phyloP scores from a whole-genome alignment of 2,888 invertebrate genomes.

The Drosophila colorata region DNA sequence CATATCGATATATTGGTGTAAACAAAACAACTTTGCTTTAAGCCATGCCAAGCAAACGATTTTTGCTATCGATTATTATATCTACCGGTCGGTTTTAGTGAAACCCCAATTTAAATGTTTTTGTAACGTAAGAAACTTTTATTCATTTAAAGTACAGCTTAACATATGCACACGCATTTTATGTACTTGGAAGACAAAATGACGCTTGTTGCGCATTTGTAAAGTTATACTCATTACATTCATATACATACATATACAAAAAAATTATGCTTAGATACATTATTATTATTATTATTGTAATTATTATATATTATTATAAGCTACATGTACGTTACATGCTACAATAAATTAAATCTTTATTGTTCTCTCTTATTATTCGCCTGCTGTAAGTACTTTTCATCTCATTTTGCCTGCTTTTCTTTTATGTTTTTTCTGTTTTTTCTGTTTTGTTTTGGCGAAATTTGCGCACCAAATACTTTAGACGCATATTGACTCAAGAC shows the following conservation, averaged over 20 bases:
- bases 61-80: neutral
- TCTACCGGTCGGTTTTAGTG: slow-evolving; percentile 11
- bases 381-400: slow-evolving; percentile 33
- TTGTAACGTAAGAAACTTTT: slow-evolving; percentile 72
- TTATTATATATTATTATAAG: slow-evolving; percentile 53
- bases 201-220: slow-evolving; percentile 64
- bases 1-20: slow-evolving; percentile 3
- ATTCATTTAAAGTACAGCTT: slow-evolving; percentile 69
- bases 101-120: slow-evolving; percentile 20
- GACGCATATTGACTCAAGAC: slow-evolving; percentile 71
- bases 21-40: too few species aligned
- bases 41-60: neutral
- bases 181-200: slow-evolving; percentile 73
- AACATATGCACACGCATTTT: slow-evolving; percentile 58
- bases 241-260: slow-evolving; percentile 71
- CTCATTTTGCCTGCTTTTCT: neutral
- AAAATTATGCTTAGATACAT: slow-evolving; percentile 53
- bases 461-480: slow-evolving; percentile 52
- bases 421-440: neutral
- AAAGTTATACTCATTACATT: slow-evolving; percentile 53
- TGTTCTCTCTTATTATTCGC: slow-evolving; percentile 40
- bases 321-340: slow-evolving; percentile 69
- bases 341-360: slow-evolving; percentile 76
- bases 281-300: slow-evolving; percentile 44
- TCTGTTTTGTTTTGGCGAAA: slow-evolving; percentile 21